Evolutionary conservation across 2,113 vertebrate species (phyloP).

Genomic region (Varanus salvator): DNA sequence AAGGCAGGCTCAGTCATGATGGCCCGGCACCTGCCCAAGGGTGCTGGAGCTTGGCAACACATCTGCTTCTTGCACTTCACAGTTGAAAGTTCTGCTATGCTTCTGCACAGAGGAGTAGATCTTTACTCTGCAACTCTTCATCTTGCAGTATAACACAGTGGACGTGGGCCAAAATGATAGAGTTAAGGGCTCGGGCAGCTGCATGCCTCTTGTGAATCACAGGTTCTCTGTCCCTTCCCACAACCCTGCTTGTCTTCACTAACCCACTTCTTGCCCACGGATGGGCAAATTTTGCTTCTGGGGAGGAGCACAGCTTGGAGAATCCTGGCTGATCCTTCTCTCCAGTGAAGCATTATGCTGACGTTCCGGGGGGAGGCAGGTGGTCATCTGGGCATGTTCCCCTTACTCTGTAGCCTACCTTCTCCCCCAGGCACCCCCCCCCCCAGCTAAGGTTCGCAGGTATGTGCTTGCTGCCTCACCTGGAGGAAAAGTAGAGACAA

Average conservation of each 20-base stretch:
- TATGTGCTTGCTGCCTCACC: neutral
- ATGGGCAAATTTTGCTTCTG: neutral
- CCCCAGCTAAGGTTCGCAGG: neutral
- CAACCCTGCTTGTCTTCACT: neutral
- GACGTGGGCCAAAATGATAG: neutral
- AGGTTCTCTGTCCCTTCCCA: neutral
- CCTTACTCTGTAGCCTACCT: neutral
- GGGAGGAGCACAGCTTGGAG: neutral
- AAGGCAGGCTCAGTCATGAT: neutral
- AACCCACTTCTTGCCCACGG: neutral
- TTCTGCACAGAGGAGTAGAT: neutral
- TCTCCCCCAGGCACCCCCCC: neutral
- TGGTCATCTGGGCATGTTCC: neutral
- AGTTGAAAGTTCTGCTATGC: neutral
- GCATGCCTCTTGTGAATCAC: neutral
- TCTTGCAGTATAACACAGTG: neutral
- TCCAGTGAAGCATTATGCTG: neutral
- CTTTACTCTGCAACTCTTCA: neutral
- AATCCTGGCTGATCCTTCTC: neutral
- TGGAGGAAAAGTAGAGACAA: no score
- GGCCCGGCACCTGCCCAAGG: neutral
- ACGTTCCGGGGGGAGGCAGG: neutral
- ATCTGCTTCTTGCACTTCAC: neutral
- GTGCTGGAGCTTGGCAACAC: neutral
- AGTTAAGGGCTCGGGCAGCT: neutral